These are phyloP conservation scores for Coelopa frigida DNA, from an alignment of 1,140 invertebrate genomes.

Conservation along the genomic window DNA sequence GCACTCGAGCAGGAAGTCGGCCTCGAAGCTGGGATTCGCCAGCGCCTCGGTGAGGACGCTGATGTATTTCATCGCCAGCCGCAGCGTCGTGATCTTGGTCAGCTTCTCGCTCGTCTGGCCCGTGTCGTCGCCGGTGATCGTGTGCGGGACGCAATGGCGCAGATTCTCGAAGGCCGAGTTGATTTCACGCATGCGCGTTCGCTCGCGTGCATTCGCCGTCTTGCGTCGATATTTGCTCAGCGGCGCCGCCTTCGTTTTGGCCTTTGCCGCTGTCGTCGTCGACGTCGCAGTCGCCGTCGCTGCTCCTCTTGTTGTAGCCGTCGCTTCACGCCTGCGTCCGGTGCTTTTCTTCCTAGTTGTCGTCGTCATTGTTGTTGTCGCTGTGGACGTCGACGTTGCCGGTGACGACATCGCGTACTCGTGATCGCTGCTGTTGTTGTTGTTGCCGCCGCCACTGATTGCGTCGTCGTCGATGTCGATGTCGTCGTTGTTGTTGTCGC, in stretches of 20 bases:
- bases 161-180: slow-evolving; percentile 79
- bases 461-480: neutral
- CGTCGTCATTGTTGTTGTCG: slow-evolving; percentile 1
- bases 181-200: slow-evolving; percentile 80
- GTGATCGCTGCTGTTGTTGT: slow-evolving; percentile 6
- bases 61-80: slow-evolving; percentile 83
- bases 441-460: slow-evolving; percentile 1
- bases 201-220: slow-evolving; percentile 81
- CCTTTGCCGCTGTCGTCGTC: slow-evolving; percentile 46
- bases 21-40: slow-evolving; percentile 29
- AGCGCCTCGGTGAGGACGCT: slow-evolving; percentile 51
- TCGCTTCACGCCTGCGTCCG: neutral
- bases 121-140: slow-evolving; percentile 36
- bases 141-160: slow-evolving; percentile 62
- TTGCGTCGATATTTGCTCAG: slow-evolving; percentile 83
- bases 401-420: neutral
- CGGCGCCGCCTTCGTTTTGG: slow-evolving; percentile 70
- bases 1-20: slow-evolving; percentile 31
- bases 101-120: slow-evolving; percentile 60
- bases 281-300: slow-evolving; percentile 13
- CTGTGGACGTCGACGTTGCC: neutral
- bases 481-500: neutral
- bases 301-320: neutral
- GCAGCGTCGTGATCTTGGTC: slow-evolving; percentile 82
- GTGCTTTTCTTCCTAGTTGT: slow-evolving; percentile 5